Base-by-base conservation (phyloP, 2,797 vertebrate species). In the Enteromius treurensis region DNA sequence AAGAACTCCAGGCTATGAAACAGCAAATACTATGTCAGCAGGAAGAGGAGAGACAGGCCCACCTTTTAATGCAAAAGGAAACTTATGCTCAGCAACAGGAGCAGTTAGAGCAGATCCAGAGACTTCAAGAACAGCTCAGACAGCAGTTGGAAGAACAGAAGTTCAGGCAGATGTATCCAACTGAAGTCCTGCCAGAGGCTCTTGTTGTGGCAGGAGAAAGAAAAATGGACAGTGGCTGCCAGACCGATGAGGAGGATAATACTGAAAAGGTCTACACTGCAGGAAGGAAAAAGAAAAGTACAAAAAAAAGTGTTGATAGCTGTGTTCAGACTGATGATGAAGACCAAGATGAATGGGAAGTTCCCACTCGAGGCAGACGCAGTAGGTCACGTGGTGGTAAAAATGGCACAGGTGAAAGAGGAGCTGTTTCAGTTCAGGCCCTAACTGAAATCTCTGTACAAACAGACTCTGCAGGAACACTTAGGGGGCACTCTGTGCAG, bases 271-370 rank as follows among this genome's bases (percentile, higher is more conserved):
- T 93, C 71, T 99, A 97, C 42, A 89, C 95, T 32, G 89, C 91
- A 62, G 94, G 95, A 68, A 96, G 95, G 83, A 97, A 97, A 90
- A 96, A 97, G 89, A 96, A 92, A 84, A 97, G 89, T 89, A 82
- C 83, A 77, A 99, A 97, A 91, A 99, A 98, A 90, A 96, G 98
- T 67, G 97, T 99, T 71, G 98, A 99, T 89, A 99, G 97, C 2
- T 97, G 98, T 87, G 98, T 99, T 79, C 98, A 99, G 91, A 99
- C 98, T 5, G 98, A 99, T 87, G 98, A 99, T 85, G 98, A 99
- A 89, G 98, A 99, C 90, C 97, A 99, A 90, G 98, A 99, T 1
- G 98, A 99, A 82, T 99, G 98, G 97, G 98, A 98, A 47, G 93
- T 93, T 89, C 95, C 94, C 32, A 90, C 89, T 71, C 90, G 95